phyloP scores from a whole-genome alignment of 2,113 vertebrate genomes.

The Telmatochromis brichardi region DNA sequence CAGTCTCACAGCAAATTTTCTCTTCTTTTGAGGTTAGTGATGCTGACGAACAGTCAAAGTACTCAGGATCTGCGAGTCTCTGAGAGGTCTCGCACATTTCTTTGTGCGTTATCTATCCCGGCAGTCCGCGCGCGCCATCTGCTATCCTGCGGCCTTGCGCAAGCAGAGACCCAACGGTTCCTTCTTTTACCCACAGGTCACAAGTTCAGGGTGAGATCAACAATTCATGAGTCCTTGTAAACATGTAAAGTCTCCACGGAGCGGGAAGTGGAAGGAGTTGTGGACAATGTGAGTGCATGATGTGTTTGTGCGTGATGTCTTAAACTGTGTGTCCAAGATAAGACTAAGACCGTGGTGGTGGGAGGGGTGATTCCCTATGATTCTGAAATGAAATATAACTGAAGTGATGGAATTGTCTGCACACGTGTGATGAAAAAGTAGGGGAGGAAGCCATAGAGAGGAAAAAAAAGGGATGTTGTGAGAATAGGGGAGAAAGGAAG shows the following conservation, averaged over 20 bases:
- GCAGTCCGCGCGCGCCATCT: not conserved
- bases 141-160: not conserved
- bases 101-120: not conserved
- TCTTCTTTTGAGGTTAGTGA: conserved; percentile 30
- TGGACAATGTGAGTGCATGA: conserved; percentile 16
- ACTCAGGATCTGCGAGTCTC: conserved; percentile 13
- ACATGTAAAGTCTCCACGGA: conserved; percentile 1
- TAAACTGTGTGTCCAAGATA: not conserved
- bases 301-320: conserved; percentile 11
- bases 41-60: conserved; percentile 21
- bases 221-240: conserved; percentile 59
- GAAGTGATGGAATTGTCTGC: conserved; percentile 48
- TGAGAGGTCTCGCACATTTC: not conserved
- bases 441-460: not conserved
- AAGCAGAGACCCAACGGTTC: not conserved
- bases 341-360: not conserved
- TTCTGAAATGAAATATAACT: conserved; percentile 35
- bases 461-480: not conserved
- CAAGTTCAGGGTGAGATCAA: conserved; percentile 57
- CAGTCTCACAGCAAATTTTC: conserved; percentile 23
- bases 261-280: not conserved
- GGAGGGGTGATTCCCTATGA: not conserved
- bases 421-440: not conserved
- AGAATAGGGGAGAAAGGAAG: not conserved
- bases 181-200: conserved; percentile 25